Conservation (phyloP, 2,888 invertebrate species). For the Eristalinus sepulchralis region DNA sequence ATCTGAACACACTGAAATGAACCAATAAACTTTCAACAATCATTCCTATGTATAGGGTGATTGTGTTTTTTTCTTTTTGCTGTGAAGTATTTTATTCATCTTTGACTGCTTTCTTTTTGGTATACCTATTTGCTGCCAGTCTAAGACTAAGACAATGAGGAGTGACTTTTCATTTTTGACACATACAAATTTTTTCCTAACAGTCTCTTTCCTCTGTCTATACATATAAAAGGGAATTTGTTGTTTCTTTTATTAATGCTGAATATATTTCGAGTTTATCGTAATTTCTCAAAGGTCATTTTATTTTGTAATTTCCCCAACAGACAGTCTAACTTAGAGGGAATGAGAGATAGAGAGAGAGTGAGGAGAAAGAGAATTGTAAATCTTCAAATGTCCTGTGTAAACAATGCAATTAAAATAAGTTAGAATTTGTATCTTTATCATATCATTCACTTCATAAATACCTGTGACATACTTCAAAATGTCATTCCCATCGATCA, state of each 20-base stretch:
- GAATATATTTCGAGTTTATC: slow-evolving; percentile 24
- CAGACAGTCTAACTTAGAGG: background rate
- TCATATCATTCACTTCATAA: slow-evolving; percentile 23
- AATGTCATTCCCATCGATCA: background rate
- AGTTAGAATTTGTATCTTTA: background rate
- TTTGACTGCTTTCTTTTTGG: background rate
- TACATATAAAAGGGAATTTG: slow-evolving; percentile 12
- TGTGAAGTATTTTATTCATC: slow-evolving; percentile 4
- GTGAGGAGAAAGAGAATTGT: background rate
- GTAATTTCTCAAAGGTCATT: slow-evolving; percentile 50
- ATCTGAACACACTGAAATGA: slow-evolving; percentile 57
- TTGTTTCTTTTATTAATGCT: background rate
- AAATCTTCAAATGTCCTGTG: background rate
- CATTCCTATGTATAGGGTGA: slow-evolving; percentile 50
- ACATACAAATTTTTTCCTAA: slow-evolving; percentile 1
- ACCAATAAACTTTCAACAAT: slow-evolving; percentile 67
- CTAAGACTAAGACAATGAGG: slow-evolving; percentile 31
- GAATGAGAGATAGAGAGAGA: background rate
- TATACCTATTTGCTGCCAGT: background rate
- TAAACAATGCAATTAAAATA: slow-evolving; percentile 17
- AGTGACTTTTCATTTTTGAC: slow-evolving; percentile 8
- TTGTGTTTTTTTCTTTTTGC: slow-evolving; percentile 12
- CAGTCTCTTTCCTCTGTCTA: background rate
- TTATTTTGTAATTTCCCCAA: slow-evolving; percentile 37
- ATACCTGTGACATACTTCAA: slow-evolving; percentile 24